Percentiles rank a stretch among this genome's conserved stretches.
Conservation (phyloP, 2,113 vertebrate species). For the Toxostoma redivivum region DNA sequence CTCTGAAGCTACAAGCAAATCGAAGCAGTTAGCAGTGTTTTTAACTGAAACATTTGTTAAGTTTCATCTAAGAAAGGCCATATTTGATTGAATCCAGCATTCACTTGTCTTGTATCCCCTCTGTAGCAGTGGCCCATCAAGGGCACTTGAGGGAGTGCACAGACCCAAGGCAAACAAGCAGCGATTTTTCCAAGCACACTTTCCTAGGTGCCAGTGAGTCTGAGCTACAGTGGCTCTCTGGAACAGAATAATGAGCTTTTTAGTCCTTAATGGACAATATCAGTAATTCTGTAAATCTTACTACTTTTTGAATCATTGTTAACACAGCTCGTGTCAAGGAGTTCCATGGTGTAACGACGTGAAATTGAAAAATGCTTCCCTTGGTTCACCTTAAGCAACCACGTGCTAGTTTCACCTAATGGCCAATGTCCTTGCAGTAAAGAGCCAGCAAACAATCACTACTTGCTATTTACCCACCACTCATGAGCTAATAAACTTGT, state of each 20-base stretch:
- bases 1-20: background rate
- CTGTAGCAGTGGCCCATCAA: background rate
- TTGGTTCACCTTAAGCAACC: background rate
- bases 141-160: background rate
- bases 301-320: rapidly evolving
- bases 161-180: background rate
- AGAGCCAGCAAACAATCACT: background rate
- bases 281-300: background rate
- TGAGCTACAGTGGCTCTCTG: background rate
- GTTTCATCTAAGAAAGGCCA: background rate
- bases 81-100: background rate
- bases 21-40: background rate
- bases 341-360: background rate
- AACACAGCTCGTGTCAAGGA: background rate
- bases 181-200: background rate
- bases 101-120: background rate
- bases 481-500: background rate
- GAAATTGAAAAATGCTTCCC: background rate
- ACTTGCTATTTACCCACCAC: background rate
- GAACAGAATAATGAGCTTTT: background rate
- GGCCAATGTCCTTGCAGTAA: background rate
- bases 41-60: background rate
- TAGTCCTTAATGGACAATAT: background rate
- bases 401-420: background rate
- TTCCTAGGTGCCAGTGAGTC: background rate